phyloP scores from a whole-genome alignment of 2,113 vertebrate species.

The Austrofundulus limnaeus region DNA sequence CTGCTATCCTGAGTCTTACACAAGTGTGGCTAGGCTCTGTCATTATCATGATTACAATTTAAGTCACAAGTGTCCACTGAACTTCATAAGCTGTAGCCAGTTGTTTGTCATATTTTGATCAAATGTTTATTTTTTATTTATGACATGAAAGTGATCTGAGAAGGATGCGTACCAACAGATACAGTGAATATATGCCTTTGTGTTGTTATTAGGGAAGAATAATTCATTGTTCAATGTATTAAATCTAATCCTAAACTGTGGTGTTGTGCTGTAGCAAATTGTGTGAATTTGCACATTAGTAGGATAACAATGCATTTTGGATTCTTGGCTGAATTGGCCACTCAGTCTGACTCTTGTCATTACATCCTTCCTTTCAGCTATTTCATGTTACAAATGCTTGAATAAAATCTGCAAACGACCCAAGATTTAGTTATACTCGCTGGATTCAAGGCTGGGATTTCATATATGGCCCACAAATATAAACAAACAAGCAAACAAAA shows the following conservation, averaged over 20 bases:
- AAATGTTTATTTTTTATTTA: too few relatives aligned
- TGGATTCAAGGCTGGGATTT: constrained; percentile 2
- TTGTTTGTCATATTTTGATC: too few relatives aligned
- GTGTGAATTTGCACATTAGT: too few relatives aligned
- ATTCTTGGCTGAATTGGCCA: background rate
- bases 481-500: background rate
- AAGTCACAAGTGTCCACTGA: too few relatives aligned
- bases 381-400: constrained; percentile 15
- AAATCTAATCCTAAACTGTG: too few relatives aligned
- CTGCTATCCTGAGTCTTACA: too few relatives aligned
- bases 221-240: background rate
- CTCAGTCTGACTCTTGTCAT: background rate
- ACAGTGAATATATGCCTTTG: background rate
- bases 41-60: too few relatives aligned
- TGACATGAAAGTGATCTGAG: too few relatives aligned
- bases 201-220: background rate
- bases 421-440: background rate
- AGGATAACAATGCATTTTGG: background rate
- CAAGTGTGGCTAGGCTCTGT: too few relatives aligned
- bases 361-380: background rate
- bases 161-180: background rate
- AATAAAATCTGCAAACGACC: background rate
- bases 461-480: background rate
- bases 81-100: too few relatives aligned
- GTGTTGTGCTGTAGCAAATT: too few relatives aligned